Base-by-base conservation (phyloP, 2,113 vertebrate species). In the Stictonetta naevosa region DNA sequence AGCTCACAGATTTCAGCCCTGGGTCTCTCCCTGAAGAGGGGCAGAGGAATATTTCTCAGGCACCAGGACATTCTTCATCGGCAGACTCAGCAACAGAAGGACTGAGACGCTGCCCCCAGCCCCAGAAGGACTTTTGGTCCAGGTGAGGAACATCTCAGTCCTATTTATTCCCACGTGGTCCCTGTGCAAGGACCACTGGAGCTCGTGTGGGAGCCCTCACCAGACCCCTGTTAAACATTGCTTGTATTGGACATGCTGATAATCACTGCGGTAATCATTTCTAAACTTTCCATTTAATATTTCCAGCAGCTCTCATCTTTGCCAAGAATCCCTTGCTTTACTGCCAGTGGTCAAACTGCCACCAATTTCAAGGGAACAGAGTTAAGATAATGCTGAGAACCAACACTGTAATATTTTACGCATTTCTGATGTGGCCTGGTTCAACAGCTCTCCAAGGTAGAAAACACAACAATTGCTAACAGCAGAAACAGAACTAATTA, bases 401-500 rank as follows among this genome's bases (percentile, higher is more conserved):
- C 7, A 33, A 76, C 13, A 58, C 48, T 28, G 23, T 34, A 69
- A 62, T 53, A 40, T 77, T 95, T 86, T 73, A 62, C 1, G 1
- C 8, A n/a, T 55, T 86, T 92, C 42, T 67, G 50, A 67, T 91
- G 63, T 92, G 62, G 48, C 67, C 64, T 75, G 3, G 15, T 80
- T 90, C 63, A 69, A 58, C 53, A 93, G 82, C 40, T 92, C n/a
- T 83, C 63, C 40, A 40, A 56, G 63, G 68, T 28, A 88, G 58
- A 90, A 90, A 93, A 78, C 29, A 33, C 28, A 82, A 66, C 58
- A 83, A 40, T 10, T 66, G 83, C 38, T 80, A 93, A 88, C 28
- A 91, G 52, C 83, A 96, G 86, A 92, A 95, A 84, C 77, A 88
- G 46, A 78, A 71, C 69, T 88, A 92, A 93, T 92, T 78, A 81